phyloP scores from a whole-genome alignment of 2,888 invertebrate species.

The Eupithecia tripunctaria region DNA sequence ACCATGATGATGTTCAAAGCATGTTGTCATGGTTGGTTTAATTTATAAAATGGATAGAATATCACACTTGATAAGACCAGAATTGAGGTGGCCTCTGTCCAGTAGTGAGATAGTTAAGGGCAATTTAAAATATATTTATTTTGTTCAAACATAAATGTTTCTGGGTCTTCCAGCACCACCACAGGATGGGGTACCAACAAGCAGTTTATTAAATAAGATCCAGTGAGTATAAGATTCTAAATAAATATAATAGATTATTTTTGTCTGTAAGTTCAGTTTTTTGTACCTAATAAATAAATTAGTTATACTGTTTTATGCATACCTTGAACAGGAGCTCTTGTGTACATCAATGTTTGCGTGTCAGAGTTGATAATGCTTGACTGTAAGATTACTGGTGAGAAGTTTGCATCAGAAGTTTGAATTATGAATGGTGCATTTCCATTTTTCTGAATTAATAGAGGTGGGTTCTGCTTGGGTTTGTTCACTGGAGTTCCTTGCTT shows the following conservation, averaged over 20 bases:
- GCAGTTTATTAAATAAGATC: not conserved
- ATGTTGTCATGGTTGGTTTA: not conserved
- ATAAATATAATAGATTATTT: too few relatives aligned
- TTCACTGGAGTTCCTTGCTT: conserved; percentile 58
- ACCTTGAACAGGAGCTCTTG: conserved; percentile 78
- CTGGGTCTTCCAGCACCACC: too few relatives aligned
- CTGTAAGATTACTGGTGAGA: conserved; percentile 86
- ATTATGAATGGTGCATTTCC: conserved; percentile 73
- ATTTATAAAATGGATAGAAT: too few relatives aligned
- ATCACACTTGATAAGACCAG: too few relatives aligned
- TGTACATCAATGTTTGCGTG: conserved; percentile 79
- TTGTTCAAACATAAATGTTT: too few relatives aligned
- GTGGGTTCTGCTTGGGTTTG: conserved; percentile 63
- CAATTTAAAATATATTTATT: too few relatives aligned
- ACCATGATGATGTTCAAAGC: too few relatives aligned
- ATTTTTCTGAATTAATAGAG: conserved; percentile 71
- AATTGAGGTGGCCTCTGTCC: too few relatives aligned
- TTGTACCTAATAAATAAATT: too few relatives aligned
- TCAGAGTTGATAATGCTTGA: conserved; percentile 85
- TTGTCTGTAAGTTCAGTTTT: too few relatives aligned
- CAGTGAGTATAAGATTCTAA: too few relatives aligned
- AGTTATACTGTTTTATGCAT: conserved; percentile 36
- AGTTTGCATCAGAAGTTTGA: conserved; percentile 75
- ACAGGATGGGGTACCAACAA: not conserved
- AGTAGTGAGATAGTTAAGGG: too few relatives aligned